Percentiles rank a stretch among this genome's conserved stretches.
phyloP scores from a whole-genome alignment of 1,140 invertebrate species.

The Gryon sp. region DNA sequence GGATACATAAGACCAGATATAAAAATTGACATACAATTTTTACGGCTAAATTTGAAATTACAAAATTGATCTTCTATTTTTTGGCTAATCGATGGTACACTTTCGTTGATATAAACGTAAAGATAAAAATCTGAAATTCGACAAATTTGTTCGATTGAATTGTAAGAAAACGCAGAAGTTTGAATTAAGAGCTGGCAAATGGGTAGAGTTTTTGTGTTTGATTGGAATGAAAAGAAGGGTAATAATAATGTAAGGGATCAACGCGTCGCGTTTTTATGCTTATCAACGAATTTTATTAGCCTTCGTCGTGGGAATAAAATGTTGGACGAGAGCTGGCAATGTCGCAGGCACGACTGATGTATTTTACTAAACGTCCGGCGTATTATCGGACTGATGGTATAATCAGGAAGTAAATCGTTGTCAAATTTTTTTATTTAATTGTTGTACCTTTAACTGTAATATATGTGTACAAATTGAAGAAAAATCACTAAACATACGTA shows the following conservation, averaged over 20 bases:
- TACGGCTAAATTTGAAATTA: constrained; percentile 31
- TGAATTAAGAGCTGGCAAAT: not conserved
- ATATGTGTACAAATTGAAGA: constrained; percentile 9
- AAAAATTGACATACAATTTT: constrained; percentile 29
- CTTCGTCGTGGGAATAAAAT: constrained; percentile 28
- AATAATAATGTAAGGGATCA: constrained; percentile 14
- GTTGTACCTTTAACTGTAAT: constrained; percentile 27
- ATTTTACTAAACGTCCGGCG: constrained; percentile 37
- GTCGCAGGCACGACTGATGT: constrained; percentile 61
- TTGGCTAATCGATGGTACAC: constrained; percentile 43
- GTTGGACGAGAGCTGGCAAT: constrained; percentile 25
- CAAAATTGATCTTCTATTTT: constrained; percentile 52
- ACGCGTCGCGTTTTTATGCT: constrained; percentile 48
- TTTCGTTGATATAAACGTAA: constrained; percentile 42
- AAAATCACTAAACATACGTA: not conserved
- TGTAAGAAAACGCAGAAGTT: not conserved
- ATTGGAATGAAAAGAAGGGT: constrained; percentile 26
- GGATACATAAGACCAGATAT: no score
- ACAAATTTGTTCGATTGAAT: constrained; percentile 32
- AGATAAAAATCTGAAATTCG: not conserved
- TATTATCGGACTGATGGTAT: constrained; percentile 21
- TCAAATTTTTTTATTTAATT: constrained; percentile 41
- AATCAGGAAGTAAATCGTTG: constrained; percentile 52
- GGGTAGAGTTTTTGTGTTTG: constrained; percentile 22
- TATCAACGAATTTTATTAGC: constrained; percentile 60